Percentiles rank a stretch among this genome's conserved stretches.
phyloP scores from a whole-genome alignment of 2,113 vertebrate species.

The Peucedramus taeniatus region DNA sequence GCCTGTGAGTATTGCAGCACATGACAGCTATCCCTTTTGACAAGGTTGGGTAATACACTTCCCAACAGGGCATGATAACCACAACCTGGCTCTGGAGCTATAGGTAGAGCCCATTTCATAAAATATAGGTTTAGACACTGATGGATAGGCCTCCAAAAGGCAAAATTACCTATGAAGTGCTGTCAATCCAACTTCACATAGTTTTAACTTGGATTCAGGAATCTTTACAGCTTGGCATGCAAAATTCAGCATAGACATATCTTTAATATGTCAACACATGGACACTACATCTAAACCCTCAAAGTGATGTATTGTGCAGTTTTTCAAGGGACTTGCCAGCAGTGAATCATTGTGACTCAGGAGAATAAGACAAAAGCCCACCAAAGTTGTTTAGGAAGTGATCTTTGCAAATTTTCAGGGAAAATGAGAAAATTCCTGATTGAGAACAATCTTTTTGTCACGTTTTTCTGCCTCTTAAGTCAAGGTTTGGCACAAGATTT shows the following conservation, averaged over 20 bases:
- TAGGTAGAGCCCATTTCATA: accelerated
- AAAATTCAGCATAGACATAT: background rate
- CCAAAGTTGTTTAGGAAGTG: background rate
- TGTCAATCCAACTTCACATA: background rate
- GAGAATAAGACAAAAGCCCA: background rate
- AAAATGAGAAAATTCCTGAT: background rate
- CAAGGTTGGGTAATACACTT: background rate
- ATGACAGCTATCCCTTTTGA: background rate
- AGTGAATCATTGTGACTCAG: too few species aligned
- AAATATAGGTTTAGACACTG: background rate
- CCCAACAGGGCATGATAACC: background rate
- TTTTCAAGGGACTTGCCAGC: background rate
- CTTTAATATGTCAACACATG: background rate
- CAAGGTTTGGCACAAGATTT: background rate
- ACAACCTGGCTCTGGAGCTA: background rate
- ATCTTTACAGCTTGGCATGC: background rate
- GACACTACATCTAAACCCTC: background rate
- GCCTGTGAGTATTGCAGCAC: background rate
- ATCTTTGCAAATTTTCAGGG: background rate
- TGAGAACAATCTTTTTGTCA: background rate
- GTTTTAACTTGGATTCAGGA: background rate
- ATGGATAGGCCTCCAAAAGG: background rate
- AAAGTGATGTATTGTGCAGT: background rate
- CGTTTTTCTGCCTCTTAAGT: background rate
- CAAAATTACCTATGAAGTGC: background rate